Evolutionary conservation across 1,140 invertebrate species (phyloP), one percentile per base, ranked within the genome.

Genomic region (Trigoniulus corallinus): DNA sequence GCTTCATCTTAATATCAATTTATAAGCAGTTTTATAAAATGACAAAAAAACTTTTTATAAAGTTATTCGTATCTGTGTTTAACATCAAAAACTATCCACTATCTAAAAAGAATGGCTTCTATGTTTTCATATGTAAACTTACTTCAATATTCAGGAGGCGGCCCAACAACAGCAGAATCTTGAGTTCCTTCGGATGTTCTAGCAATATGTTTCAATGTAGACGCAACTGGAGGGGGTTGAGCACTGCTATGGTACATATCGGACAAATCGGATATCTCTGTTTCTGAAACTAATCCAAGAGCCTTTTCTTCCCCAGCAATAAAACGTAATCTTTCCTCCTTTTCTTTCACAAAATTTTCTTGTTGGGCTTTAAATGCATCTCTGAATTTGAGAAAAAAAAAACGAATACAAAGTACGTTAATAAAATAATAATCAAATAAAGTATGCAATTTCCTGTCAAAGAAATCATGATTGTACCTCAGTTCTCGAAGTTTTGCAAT

Each of bases 271-370:
- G 7, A 34, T 7, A 7, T 7, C 29, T 15, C 7, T 34, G 29
- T 34, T 15, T 7, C 29, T 34, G 29, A n/a, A n/a, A 68, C 60
- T 3, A 81, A 57, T 29, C 78, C 73, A 57, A 78, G 77, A 21
- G 73, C 72, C 47, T 72, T 65, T 63, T 88, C 80, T 62, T 84
- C 80, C 53, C 77, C 70, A 42, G 75, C 71, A 18, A 87, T 82
- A 56, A 78, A 80, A 44, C 72, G 66, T 27, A 87, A 62, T 26
- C 72, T 70, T 49, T 74, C 59, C 0, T 61, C 61, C 56, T 78
- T 78, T 29, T 79, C 63, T 51, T 65, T 60, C 1, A 79, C 69
- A 59, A 84, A 88, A 3, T 67, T 62, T 29, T 77, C 76, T 60
- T 85, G 76, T 63, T 86, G 72, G 23, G 59, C 62, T 61, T 81